Conservation (phyloP, 1,140 invertebrate genomes). For the Drosophila santomea region DNA sequence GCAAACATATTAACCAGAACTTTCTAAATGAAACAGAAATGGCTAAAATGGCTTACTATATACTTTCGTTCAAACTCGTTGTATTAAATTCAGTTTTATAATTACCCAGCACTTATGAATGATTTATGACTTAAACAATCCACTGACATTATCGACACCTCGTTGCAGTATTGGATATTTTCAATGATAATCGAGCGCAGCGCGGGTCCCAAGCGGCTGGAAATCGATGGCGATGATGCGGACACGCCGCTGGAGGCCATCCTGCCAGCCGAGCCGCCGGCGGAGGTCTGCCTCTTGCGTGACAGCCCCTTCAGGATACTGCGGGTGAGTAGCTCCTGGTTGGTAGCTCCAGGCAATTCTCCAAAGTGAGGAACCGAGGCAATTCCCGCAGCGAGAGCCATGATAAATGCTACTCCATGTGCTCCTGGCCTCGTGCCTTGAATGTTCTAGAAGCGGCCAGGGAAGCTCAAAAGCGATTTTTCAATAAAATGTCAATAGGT, state of each 20-base stretch:
- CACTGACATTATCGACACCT: neutral
- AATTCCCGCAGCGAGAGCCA: slow-evolving; percentile 23
- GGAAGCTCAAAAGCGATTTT: neutral
- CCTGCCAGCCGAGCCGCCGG: slow-evolving; percentile 74
- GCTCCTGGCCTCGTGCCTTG: neutral
- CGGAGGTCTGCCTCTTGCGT: slow-evolving; percentile 87
- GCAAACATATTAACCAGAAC: no score
- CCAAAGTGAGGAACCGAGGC: slow-evolving; percentile 49
- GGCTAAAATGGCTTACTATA: no score
- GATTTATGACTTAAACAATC: no score
- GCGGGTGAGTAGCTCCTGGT: slow-evolving; percentile 85
- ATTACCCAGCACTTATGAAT: neutral
- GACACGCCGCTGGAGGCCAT: slow-evolving; percentile 85
- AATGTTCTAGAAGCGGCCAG: neutral
- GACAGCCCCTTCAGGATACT: slow-evolving; percentile 89
- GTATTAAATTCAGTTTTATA: no score
- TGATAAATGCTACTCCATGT: slow-evolving; percentile 38
- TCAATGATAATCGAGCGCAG: slow-evolving; percentile 83
- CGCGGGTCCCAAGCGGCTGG: slow-evolving; percentile 58
- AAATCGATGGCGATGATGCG: slow-evolving; percentile 71
- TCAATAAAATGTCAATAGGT: no score
- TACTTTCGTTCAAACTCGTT: no score
- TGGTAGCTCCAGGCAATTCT: slow-evolving; percentile 43
- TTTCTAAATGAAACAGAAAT: no score
- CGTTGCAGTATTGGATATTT: slow-evolving; percentile 76